These are phyloP conservation scores for Drosophila merina DNA, from an alignment of 2,888 invertebrate species.

Conservation along the genomic window DNA sequence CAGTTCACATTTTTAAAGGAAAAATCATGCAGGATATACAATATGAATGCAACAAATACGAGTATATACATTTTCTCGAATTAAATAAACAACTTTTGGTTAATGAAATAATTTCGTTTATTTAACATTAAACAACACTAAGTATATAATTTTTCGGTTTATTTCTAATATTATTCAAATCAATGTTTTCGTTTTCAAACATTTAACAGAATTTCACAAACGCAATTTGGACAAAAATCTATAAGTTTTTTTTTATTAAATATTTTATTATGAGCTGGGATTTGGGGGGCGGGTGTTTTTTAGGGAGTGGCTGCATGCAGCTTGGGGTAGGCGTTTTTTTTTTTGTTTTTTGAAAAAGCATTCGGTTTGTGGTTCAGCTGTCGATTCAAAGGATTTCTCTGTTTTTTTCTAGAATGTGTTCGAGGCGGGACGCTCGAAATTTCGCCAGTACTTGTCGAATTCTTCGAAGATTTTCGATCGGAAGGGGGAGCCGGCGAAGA, in stretches of 20 bases:
- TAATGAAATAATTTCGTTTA: constrained; percentile 66
- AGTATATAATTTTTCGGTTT: constrained; percentile 45
- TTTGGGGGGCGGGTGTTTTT: neutral
- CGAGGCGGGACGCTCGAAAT: constrained; percentile 63
- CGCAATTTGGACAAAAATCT: constrained; percentile 33
- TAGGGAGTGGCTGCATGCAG: constrained; percentile 59
- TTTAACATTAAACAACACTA: constrained; percentile 74
- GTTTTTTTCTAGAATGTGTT: constrained; percentile 50
- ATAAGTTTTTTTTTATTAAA: constrained; percentile 38
- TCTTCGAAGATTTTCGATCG: constrained; percentile 76
- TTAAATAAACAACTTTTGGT: constrained; percentile 47
- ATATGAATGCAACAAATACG: constrained; percentile 52
- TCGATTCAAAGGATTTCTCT: constrained; percentile 24
- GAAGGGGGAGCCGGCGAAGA: constrained; percentile 79
- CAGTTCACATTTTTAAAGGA: constrained; percentile 23
- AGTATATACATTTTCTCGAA: constrained; percentile 20
- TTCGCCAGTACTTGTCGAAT: constrained; percentile 81
- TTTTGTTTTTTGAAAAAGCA: constrained; percentile 38
- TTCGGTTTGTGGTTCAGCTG: constrained; percentile 41
- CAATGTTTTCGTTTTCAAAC: constrained; percentile 27
- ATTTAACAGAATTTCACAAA: constrained; percentile 44
- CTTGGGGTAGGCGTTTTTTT: constrained; percentile 19
- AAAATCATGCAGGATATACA: constrained; percentile 31
- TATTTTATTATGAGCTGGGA: constrained; percentile 35
- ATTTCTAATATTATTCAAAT: constrained; percentile 34